Evolutionary conservation across 2,797 vertebrate species (phyloP).

Genomic region (Phrynocephalus forsythii): DNA sequence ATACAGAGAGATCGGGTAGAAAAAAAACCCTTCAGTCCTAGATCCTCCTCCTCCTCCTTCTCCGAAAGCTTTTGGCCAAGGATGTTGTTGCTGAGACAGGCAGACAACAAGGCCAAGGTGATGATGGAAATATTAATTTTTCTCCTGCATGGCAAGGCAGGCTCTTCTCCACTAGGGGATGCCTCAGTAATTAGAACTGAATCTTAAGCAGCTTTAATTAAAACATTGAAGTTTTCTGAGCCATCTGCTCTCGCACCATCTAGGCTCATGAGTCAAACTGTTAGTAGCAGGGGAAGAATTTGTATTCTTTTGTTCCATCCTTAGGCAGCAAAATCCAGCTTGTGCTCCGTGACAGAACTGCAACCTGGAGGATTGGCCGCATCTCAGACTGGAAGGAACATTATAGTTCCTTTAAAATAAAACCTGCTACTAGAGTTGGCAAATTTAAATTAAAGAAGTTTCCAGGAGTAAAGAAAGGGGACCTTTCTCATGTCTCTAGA

Average conservation of each 20-base stretch:
- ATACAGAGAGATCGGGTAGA: background rate
- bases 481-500: background rate
- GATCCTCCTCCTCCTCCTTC: background rate
- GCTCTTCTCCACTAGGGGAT: constrained; percentile 41
- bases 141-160: background rate
- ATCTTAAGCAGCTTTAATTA: constrained; percentile 70
- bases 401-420: background rate
- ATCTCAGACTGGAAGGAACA: background rate
- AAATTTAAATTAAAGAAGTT: background rate
- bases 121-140: constrained; percentile 1
- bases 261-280: constrained; percentile 11
- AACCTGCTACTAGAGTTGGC: background rate
- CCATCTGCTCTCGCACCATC: constrained; percentile 66
- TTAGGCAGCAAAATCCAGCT: constrained; percentile 21
- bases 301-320: background rate
- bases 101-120: background rate
- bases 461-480: background rate
- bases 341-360: background rate
- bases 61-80: background rate
- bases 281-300: constrained; percentile 26
- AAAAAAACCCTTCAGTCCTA: background rate
- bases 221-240: constrained; percentile 57
- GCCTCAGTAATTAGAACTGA: constrained; percentile 68
- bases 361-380: background rate
- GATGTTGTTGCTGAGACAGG: background rate